phyloP scores from a whole-genome alignment of 2,113 vertebrate genomes.

The Rhabdornis inornatus region DNA sequence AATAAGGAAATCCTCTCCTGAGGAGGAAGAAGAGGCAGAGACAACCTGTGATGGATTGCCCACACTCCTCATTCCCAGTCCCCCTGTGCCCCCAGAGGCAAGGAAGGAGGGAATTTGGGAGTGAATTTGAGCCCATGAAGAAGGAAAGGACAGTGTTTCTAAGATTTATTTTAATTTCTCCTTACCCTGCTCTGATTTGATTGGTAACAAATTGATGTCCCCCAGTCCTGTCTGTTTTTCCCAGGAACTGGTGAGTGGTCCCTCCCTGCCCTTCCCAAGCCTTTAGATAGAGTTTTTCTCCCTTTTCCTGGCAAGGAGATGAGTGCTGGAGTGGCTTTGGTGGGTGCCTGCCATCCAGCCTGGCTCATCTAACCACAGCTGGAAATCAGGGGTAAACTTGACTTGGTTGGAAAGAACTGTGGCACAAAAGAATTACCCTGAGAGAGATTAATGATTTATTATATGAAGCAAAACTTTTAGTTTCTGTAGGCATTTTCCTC shows the following conservation, averaged over 20 bases:
- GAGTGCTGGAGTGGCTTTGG: not conserved
- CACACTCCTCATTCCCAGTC: rapidly evolving
- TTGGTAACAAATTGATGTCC: not conserved
- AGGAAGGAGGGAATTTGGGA: not conserved
- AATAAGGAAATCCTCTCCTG: not conserved
- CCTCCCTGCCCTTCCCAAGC: not conserved
- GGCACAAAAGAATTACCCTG: not conserved
- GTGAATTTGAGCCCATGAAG: not conserved
- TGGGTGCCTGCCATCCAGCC: not conserved
- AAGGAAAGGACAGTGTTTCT: not conserved
- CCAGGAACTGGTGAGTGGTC: not conserved
- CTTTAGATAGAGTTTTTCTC: not conserved
- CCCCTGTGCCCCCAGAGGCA: too few species aligned
- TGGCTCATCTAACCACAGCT: not conserved
- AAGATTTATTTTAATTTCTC: not conserved
- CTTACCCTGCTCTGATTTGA: not conserved
- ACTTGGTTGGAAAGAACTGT: not conserved
- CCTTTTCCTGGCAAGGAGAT: not conserved
- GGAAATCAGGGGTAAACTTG: not conserved
- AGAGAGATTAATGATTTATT: not conserved
- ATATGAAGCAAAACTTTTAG: not conserved
- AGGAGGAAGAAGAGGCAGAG: not conserved
- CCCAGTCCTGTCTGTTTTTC: not conserved
- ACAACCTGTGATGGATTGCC: not conserved
- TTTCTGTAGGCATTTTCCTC: not conserved